A percentile compares a stretch with the other conserved stretches of the same genome.
Evolutionary conservation across 2,888 invertebrate species (phyloP).

Genomic region (Leptinotarsa peninsularis): DNA sequence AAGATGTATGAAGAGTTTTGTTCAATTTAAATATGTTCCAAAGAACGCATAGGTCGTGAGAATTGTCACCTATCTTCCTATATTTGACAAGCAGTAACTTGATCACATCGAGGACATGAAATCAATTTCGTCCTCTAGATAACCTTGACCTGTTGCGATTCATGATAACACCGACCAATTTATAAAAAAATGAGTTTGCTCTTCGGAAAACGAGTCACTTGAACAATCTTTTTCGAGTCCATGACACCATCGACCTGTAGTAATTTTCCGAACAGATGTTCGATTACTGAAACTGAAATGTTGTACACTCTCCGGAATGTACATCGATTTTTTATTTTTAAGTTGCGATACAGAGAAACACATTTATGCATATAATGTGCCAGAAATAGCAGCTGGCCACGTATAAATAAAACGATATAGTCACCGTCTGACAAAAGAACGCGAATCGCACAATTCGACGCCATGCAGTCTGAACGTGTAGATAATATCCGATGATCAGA

Average conservation of each 20-base stretch:
- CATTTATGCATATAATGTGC: slow-evolving; percentile 25
- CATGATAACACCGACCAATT: too few relatives aligned
- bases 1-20: too few relatives aligned
- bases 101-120: too few relatives aligned
- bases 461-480: slow-evolving; percentile 32
- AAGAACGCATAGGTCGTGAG: too few relatives aligned
- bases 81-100: too few relatives aligned
- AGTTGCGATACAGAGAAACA: slow-evolving; percentile 19
- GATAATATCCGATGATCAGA: neutral
- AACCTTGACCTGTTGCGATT: too few relatives aligned
- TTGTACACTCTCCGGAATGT: neutral
- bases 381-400: slow-evolving; percentile 34
- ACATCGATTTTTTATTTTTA: slow-evolving; percentile 15
- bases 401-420: slow-evolving; percentile 22
- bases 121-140: too few relatives aligned
- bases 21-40: too few relatives aligned
- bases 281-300: neutral
- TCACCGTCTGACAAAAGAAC: slow-evolving; percentile 20
- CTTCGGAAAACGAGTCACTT: too few relatives aligned
- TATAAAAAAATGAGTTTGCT: too few relatives aligned
- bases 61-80: too few relatives aligned
- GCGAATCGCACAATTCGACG: slow-evolving; percentile 24
- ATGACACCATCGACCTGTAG: neutral
- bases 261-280: neutral
- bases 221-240: too few relatives aligned